These are phyloP conservation scores for Seriola rivoliana DNA, from an alignment of 2,113 vertebrate species.

Conservation along the genomic window DNA sequence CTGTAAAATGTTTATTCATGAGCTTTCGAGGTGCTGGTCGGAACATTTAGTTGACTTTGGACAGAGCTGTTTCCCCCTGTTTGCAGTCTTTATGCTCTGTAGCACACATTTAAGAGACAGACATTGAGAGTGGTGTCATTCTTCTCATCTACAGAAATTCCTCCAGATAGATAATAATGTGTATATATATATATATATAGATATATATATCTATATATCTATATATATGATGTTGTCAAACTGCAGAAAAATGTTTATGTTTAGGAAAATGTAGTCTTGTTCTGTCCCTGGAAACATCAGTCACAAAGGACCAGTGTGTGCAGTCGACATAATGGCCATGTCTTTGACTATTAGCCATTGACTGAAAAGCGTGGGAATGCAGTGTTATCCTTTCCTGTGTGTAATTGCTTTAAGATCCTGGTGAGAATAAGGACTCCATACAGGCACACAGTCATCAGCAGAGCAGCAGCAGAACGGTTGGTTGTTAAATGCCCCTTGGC, in stretches of 20 bases:
- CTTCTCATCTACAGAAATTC: background rate
- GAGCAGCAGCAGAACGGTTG: conserved; percentile 47
- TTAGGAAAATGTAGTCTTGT: background rate
- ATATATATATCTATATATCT: no score
- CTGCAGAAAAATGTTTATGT: background rate
- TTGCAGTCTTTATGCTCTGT: background rate
- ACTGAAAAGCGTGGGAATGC: conserved; percentile 62
- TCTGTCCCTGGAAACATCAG: conserved; percentile 26
- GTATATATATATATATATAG: no score
- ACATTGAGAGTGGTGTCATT: no score
- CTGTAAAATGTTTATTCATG: background rate
- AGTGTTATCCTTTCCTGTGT: conserved; percentile 76
- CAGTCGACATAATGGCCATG: conserved; percentile 15
- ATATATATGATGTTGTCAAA: background rate
- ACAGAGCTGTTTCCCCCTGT: background rate
- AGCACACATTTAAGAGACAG: background rate
- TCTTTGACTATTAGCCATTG: conserved; percentile 63
- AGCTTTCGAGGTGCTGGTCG: background rate
- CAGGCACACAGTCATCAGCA: conserved; percentile 22
- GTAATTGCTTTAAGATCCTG: conserved; percentile 74
- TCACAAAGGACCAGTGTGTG: conserved; percentile 70
- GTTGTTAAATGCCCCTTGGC: conserved; percentile 64
- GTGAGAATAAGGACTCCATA: conserved; percentile 61
- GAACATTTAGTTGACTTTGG: background rate
- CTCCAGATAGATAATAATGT: background rate